Base-by-base conservation (phyloP, 92 coral and sea anemone genomes). In the Siderastrea siderea region DNA sequence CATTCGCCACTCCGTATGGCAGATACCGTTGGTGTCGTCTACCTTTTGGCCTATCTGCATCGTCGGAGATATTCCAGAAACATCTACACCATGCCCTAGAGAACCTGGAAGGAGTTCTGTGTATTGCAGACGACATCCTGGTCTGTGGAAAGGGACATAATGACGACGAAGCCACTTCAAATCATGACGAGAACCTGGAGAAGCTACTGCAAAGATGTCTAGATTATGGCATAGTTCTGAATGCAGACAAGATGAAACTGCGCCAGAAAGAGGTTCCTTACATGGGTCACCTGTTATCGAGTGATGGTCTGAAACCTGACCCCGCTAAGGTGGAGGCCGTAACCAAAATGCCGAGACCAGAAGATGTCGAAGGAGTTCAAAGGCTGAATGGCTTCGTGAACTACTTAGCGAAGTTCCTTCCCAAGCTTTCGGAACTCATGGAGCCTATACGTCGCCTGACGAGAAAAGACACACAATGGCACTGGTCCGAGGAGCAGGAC, bases 31-130 rank as follows among this genome's bases (percentile, higher is more conserved):
- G 93, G 93, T 47, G 71, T 50, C 75, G 90, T 52, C 82, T 84
- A 26, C 93, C 93, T 13, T 84, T 84, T 62, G 83, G 86, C 3
- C 74, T 90, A 46, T 90, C 90, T 4, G 93, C 85, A 7, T 90
- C 90, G 38, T 68, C 81, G 4, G 89, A 79, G 86, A 79, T 83
- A 66, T 84, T 90, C 81, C 93, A 90, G 86, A 84, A 90, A 70
- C 81, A 89, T 14, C 78, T 90, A 14, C 78, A 53, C 51, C 90
- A 84, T 78, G 93, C 93, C 8, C 71, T 90, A n/a, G 93, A 90
- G 51, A 85, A 85, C 9, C 78, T 88, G 12, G 68, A 74, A 38
- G 92, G 92, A 1, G 65, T 89, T n/a, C 90, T 90, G 15, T 67
- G 76, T 73, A 89, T 83, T 16, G 81, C 71, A 7, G 93, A 85